Evolutionary conservation across 2,113 vertebrate species (phyloP).

Genomic region (Ondatra zibethicus): DNA sequence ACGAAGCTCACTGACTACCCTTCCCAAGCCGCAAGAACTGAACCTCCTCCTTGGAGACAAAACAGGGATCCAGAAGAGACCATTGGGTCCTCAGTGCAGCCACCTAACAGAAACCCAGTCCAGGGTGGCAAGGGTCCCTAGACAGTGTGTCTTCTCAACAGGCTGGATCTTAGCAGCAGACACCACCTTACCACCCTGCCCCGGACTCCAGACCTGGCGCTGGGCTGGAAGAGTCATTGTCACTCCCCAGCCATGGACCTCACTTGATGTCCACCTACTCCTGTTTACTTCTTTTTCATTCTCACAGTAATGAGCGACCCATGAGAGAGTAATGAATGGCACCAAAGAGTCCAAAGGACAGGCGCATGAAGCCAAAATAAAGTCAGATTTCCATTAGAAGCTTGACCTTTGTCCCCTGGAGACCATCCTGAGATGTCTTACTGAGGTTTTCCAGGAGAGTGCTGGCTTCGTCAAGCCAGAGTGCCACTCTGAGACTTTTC

Average conservation of each 20-base stretch:
- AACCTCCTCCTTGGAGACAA: not conserved
- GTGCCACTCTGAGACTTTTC: conserved; percentile 1
- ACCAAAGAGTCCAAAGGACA: not conserved
- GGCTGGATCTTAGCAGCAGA: not conserved
- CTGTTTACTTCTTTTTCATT: not conserved
- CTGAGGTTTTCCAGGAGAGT: conserved; percentile 38
- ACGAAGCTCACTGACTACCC: not conserved
- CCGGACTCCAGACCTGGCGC: not conserved
- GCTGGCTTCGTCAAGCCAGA: conserved; percentile 8
- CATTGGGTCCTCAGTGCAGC: not conserved
- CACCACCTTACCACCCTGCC: not conserved
- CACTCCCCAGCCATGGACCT: not conserved
- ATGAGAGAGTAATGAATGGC: not conserved
- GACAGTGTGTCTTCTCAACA: not conserved
- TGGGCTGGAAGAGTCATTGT: not conserved
- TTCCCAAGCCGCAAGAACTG: not conserved
- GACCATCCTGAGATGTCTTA: conserved; percentile 16
- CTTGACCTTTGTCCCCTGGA: conserved; percentile 16
- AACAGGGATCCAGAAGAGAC: not conserved
- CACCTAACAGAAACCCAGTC: not conserved
- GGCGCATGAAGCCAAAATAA: not conserved
- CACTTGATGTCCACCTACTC: not conserved
- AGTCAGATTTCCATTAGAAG: conserved; percentile 31
- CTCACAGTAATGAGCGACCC: not conserved
- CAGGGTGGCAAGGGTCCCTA: not conserved